phyloP scores from a whole-genome alignment of 2,113 vertebrate genomes.

The Silurus meridionalis region DNA sequence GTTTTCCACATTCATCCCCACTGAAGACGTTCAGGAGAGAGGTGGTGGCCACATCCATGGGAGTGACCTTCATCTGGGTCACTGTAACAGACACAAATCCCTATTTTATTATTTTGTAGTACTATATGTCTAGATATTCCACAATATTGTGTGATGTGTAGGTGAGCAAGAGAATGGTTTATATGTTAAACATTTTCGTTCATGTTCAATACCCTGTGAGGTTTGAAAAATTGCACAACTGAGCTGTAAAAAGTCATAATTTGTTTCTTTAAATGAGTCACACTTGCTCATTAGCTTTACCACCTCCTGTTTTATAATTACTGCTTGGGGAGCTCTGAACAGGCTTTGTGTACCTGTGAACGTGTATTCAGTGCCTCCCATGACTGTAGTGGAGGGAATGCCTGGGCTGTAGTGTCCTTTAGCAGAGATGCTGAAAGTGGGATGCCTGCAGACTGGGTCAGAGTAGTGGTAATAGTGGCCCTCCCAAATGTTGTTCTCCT shows the following conservation, averaged over 20 bases:
- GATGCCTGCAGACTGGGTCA: conserved; percentile 83
- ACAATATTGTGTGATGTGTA: background rate
- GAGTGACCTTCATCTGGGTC: conserved; percentile 85
- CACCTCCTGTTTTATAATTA: background rate
- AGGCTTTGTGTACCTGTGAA: conserved; percentile 79
- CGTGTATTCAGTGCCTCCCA: conserved; percentile 84
- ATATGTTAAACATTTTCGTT: background rate
- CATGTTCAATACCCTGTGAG: background rate
- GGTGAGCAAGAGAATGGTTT: background rate
- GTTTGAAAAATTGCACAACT: background rate
- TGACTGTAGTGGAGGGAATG: conserved; percentile 76
- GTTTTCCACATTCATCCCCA: conserved; percentile 79
- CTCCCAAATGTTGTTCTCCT: conserved; percentile 85
- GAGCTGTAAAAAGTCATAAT: background rate
- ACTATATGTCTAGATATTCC: background rate
- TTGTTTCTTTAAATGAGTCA: background rate
- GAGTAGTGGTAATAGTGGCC: conserved; percentile 86
- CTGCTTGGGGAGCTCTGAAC: background rate
- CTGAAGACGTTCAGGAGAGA: conserved; percentile 83
- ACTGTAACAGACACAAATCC: conserved; percentile 62
- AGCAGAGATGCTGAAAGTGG: conserved; percentile 84
- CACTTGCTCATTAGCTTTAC: background rate
- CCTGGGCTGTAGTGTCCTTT: conserved; percentile 83
- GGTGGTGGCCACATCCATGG: conserved; percentile 82
- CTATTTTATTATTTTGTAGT: too few relatives aligned